Conservation (phyloP, 2,888 invertebrate genomes). For the Petrolisthes manimaculis region DNA sequence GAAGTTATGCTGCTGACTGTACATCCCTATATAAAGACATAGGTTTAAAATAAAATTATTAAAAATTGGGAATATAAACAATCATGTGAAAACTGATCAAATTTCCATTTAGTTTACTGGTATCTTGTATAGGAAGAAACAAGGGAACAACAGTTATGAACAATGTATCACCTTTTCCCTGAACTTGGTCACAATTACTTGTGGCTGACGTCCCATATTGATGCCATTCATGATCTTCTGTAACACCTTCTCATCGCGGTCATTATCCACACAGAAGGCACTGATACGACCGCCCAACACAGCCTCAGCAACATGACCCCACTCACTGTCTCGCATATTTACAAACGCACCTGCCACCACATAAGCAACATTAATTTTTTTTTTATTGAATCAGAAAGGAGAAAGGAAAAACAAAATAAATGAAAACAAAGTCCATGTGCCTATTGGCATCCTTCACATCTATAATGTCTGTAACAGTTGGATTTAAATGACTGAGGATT, state of each 20-base stretch:
- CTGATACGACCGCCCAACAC: constrained; percentile 41
- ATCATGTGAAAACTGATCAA: not conserved
- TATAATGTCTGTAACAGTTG: too few species aligned
- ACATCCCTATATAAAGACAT: not conserved
- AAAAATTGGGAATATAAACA: not conserved
- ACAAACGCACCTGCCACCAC: constrained; percentile 54
- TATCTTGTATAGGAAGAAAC: not conserved
- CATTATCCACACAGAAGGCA: constrained; percentile 51
- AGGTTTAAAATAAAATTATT: not conserved
- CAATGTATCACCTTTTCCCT: constrained; percentile 38
- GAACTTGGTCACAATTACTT: constrained; percentile 43
- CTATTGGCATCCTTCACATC: not conserved
- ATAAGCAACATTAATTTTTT: not conserved
- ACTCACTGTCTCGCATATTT: constrained; percentile 43
- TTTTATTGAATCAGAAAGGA: too few species aligned
- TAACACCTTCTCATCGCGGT: constrained; percentile 36
- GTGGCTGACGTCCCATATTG: constrained; percentile 25
- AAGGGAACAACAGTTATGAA: not conserved
- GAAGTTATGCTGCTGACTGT: not conserved
- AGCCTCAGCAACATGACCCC: constrained; percentile 60
- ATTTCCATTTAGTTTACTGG: not conserved
- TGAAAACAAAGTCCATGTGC: not conserved
- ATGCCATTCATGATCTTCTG: constrained; percentile 29
- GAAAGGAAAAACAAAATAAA: too few species aligned
- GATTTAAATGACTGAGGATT: too few species aligned